phyloP scores from a whole-genome alignment of 1,140 invertebrate genomes.

The Caerostris extrusa region DNA sequence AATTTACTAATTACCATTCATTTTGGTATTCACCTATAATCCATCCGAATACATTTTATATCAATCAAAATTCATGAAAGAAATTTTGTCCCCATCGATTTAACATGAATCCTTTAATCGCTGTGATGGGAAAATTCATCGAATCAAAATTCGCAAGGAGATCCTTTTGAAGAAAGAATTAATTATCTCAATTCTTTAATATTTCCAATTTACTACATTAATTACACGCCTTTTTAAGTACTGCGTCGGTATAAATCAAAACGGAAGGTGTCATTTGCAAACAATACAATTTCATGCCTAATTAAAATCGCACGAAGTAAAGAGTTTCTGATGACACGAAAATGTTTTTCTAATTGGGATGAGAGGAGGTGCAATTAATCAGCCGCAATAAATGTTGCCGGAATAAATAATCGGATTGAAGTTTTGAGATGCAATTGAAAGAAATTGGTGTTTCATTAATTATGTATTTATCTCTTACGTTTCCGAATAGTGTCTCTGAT shows the following conservation, averaged over 20 bases:
- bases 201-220: constrained; percentile 8
- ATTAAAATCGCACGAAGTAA: constrained; percentile 11
- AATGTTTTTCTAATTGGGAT: neutral
- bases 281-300: constrained; percentile 13
- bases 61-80: neutral
- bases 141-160: neutral
- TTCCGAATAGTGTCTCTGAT: neutral
- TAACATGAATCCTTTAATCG: neutral
- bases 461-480: neutral
- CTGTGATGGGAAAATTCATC: neutral
- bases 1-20: too few species aligned
- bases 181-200: neutral
- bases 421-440: neutral
- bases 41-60: neutral
- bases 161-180: neutral
- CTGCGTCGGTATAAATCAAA: neutral
- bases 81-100: neutral
- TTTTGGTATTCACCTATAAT: neutral
- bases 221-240: constrained; percentile 10
- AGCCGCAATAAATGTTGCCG: neutral
- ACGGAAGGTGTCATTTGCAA: constrained; percentile 10
- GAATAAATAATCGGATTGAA: constrained; percentile 8
- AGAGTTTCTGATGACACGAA: neutral
- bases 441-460: neutral
- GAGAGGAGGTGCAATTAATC: constrained; percentile 10